Conservation (phyloP, 2,113 vertebrate species). For the Xiphias gladius region DNA sequence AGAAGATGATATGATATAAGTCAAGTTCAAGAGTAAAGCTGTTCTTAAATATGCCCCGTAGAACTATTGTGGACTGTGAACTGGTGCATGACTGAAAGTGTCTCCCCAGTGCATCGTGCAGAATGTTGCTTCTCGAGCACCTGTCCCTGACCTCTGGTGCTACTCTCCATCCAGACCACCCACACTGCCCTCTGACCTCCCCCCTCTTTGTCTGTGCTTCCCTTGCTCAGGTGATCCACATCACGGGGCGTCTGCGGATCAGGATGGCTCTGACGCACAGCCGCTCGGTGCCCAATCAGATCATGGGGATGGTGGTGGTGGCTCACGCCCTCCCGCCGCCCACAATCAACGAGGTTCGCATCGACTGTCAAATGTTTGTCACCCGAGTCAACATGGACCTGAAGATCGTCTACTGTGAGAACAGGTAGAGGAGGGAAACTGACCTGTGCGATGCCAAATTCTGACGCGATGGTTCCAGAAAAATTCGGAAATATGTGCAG, state of each 20-base stretch:
- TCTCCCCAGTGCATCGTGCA: no score
- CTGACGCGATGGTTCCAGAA: no score
- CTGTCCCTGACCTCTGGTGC: no score
- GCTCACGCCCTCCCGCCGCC: conserved; percentile 97
- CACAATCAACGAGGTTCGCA: conserved; percentile 99
- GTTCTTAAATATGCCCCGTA: no score
- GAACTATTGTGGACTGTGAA: no score
- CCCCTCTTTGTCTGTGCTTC: neutral
- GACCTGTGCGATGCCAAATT: no score
- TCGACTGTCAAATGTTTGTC: conserved; percentile 99
- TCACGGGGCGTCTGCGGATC: conserved; percentile 95
- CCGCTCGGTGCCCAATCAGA: conserved; percentile 94
- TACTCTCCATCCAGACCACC: no score
- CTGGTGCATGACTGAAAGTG: no score
- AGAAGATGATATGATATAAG: no score
- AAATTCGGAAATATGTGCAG: no score
- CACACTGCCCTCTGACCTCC: neutral
- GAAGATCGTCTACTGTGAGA: conserved; percentile 99
- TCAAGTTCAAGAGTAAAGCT: no score
- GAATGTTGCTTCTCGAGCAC: no score
- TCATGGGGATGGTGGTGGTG: conserved; percentile 98
- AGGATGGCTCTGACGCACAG: conserved; percentile 93
- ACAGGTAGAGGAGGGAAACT: conserved; percentile 85
- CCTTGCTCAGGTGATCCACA: conserved; percentile 93
- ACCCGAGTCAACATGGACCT: conserved; percentile 99